Conservation (phyloP, 1,140 invertebrate genomes). For the Leptopilina clavipes region DNA sequence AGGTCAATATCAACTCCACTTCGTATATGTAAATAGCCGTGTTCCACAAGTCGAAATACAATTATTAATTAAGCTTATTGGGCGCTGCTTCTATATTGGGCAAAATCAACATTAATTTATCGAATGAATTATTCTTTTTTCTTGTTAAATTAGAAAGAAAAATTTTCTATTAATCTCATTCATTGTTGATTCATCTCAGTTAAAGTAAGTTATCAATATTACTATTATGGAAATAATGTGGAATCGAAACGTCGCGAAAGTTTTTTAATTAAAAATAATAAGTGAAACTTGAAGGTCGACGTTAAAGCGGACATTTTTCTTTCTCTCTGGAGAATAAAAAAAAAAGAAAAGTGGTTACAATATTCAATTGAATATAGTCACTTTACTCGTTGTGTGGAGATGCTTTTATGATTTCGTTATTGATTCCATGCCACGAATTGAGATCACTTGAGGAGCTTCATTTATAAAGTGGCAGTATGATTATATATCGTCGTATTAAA, state of each 20-base stretch:
- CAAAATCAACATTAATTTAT: no score
- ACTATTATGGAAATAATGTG: no score
- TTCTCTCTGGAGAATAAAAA: not conserved
- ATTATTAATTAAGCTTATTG: not conserved
- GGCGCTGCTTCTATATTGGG: not conserved
- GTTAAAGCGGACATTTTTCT: not conserved
- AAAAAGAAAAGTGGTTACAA: not conserved
- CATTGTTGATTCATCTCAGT: no score
- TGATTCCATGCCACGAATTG: constrained; percentile 32
- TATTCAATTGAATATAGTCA: not conserved
- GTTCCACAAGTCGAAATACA: not conserved
- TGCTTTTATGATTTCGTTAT: constrained; percentile 33
- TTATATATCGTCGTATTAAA: constrained; percentile 14
- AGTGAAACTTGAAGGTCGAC: not conserved
- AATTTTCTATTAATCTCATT: no score
- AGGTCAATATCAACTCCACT: constrained; percentile 12
- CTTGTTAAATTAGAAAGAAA: no score
- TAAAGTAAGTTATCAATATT: no score
- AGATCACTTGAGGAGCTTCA: constrained; percentile 32
- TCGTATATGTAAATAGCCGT: constrained; percentile 16
- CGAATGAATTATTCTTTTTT: no score
- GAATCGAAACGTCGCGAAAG: not conserved
- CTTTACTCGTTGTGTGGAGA: not conserved
- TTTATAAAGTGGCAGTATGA: constrained; percentile 13
- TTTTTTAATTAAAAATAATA: constrained; percentile 11